Evolutionary conservation across 1,140 invertebrate species (phyloP), one percentile per base, ranked within the genome.

Genomic region (Macrocentrus cingulum): DNA sequence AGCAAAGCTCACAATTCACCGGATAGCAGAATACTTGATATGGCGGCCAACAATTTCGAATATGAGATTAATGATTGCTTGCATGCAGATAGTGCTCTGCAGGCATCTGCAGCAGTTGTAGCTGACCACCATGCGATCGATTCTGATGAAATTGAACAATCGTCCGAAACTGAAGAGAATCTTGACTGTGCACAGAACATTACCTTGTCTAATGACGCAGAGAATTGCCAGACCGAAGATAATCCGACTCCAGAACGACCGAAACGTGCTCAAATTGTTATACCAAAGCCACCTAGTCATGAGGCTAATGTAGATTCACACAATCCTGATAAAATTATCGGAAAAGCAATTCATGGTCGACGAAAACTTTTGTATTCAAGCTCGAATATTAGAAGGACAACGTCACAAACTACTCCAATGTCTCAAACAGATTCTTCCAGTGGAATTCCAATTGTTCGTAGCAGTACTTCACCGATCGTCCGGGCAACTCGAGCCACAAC

Each of bases 321-420:
- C 15, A 45, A 56, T 0, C 63, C 70, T 7, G 18, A 20, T 7
- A 1, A 71, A 74, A 9, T 73, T 71, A 56, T 68, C 68, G 0
- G 74, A 77, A 94, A 93, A 75, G 82, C 75, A 1, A 85, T 95
- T 22, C 80, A 91, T 46, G 92, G 91, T 0, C 77, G 88, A 44
- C 85, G 91, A 65, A 93, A 90, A 70, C 83, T 87, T 0, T 74
- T 87, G 1, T 91, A 90, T 66, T 83, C 73, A 0, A 79, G 61
- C 8, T 74, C 75, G 0, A 74, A 65, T 6, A 68, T 68, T 0
- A 57, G 67, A 16, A 78, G 76, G 29, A 49, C 65, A 15, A 77
- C 76, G 0, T 72, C 74, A 6, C 72, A 74, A 29, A 70, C 70
- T 0, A 77, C 76, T 0, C 76, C 77, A 0, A 48, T 71, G 16